Percentiles rank a stretch among this genome's conserved stretches.
Conservation (phyloP, 2,888 invertebrate genomes). For the Macrophya annulata region DNA sequence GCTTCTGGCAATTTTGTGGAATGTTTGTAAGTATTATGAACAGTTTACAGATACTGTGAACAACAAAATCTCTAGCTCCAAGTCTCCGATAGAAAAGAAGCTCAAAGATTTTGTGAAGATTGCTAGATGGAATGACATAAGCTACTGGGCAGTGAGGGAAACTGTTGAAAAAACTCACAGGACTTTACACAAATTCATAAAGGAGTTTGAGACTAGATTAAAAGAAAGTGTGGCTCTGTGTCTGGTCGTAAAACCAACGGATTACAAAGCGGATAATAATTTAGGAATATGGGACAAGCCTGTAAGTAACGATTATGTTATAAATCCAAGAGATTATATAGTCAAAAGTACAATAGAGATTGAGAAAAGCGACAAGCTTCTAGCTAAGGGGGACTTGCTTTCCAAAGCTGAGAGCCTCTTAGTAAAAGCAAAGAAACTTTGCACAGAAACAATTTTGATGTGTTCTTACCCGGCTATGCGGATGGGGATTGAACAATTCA, state of each 20-base stretch:
- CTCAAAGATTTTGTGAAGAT: constrained; percentile 97
- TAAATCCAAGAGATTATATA: constrained; percentile 77
- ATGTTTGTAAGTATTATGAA: constrained; percentile 90
- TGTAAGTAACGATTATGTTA: constrained; percentile 71
- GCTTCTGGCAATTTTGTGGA: constrained; percentile 88
- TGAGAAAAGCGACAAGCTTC: background rate
- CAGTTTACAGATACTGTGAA: constrained; percentile 88
- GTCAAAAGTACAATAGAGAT: constrained; percentile 59
- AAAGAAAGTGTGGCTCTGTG: constrained; percentile 69
- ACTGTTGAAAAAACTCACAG: constrained; percentile 94
- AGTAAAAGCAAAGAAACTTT: constrained; percentile 84
- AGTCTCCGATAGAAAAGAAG: constrained; percentile 94
- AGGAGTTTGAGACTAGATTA: constrained; percentile 88
- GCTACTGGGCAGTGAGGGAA: constrained; percentile 95
- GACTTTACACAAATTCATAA: constrained; percentile 92
- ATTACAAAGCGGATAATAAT: constrained; percentile 73
- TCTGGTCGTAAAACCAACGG: constrained; percentile 76
- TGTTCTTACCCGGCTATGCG: constrained; percentile 84
- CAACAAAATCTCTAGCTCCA: constrained; percentile 85
- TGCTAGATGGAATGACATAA: constrained; percentile 96
- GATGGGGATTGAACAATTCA: constrained; percentile 85
- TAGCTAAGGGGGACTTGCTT: constrained; percentile 71
- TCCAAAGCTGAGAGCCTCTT: constrained; percentile 80
- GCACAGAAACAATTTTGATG: constrained; percentile 83
- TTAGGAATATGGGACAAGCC: constrained; percentile 76